A percentile compares a stretch with the other conserved stretches of the same genome.
Evolutionary conservation across 2,113 vertebrate species (phyloP).

Genomic region (Climacteris rufus): DNA sequence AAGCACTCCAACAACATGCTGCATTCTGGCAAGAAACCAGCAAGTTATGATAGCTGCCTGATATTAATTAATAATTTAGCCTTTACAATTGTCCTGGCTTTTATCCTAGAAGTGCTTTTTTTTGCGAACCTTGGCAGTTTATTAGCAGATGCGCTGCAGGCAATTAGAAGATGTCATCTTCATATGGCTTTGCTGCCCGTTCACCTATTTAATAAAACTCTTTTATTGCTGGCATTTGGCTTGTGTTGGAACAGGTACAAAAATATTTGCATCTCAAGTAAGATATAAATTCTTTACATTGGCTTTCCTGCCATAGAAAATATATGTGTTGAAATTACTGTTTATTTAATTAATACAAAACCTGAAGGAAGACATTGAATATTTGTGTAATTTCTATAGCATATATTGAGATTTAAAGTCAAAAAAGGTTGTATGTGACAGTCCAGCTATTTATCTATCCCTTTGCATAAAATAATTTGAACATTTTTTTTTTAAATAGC

Average conservation of each 20-base stretch:
- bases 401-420: background rate
- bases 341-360: background rate
- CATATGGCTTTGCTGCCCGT: background rate
- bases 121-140: background rate
- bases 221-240: conserved; percentile 2
- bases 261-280: background rate
- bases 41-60: conserved; percentile 14
- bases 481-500: background rate
- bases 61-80: conserved; percentile 67
- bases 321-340: background rate
- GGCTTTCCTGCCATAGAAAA: background rate
- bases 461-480: background rate
- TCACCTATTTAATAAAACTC: conserved; percentile 26
- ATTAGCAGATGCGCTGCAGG: conserved; percentile 29
- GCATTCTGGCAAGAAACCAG: conserved; percentile 47
- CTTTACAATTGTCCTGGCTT: conserved; percentile 21
- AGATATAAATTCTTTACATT: background rate
- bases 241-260: background rate
- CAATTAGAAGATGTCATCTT: conserved; percentile 38
- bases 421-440: background rate
- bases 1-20: background rate
- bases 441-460: background rate
- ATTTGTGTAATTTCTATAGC: background rate
- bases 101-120: conserved; percentile 37
- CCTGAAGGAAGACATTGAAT: background rate